Evolutionary conservation across 2,797 vertebrate genomes (phyloP).

Genomic region (Aselliscus stoliczkanus): DNA sequence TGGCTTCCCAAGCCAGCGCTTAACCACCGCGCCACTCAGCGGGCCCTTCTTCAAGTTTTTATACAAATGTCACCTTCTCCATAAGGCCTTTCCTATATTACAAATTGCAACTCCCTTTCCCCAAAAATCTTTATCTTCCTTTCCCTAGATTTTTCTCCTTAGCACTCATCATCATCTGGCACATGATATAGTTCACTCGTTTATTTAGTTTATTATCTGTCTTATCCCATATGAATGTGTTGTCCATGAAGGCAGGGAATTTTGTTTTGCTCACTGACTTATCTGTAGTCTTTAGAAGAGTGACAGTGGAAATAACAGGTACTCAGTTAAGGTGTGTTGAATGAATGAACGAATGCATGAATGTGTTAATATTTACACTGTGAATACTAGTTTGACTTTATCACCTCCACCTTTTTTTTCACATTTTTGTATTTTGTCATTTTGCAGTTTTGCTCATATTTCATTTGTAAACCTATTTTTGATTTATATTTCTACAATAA

Average conservation of each 20-base stretch:
- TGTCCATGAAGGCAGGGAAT: neutral
- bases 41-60: conserved; percentile 21
- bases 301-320: neutral
- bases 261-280: neutral
- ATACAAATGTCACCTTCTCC: neutral
- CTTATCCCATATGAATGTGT: neutral
- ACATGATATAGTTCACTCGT: neutral
- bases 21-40: too few species aligned
- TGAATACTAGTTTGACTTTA: neutral
- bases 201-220: neutral
- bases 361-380: neutral
- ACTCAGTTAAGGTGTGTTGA: neutral
- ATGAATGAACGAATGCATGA: neutral
- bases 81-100: neutral
- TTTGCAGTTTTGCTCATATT: conserved; percentile 25
- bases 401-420: neutral
- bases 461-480: conserved; percentile 22
- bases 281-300: neutral
- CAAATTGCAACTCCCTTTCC: neutral
- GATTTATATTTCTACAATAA: conserved; percentile 5
- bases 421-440: neutral
- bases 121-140: neutral
- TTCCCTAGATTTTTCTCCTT: neutral
- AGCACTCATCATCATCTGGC: neutral
- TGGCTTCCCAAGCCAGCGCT: too few species aligned